Base-by-base conservation (phyloP, 2,113 vertebrate species). In the Microcebus griseorufus region DNA sequence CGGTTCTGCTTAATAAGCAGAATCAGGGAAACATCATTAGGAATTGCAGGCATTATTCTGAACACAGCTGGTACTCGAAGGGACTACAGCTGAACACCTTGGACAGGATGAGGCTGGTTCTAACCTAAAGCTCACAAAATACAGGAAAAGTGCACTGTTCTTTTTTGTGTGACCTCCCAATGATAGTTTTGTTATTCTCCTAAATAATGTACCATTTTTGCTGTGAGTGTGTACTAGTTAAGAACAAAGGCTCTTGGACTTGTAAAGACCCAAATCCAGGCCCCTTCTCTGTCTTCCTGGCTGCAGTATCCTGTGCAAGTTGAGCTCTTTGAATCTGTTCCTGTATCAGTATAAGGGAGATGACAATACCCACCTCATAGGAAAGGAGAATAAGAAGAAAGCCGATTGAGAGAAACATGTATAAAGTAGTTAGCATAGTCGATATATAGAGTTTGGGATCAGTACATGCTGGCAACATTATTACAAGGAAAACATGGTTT, bases 401-500 rank as follows among this genome's bases (percentile, higher is more conserved):
- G 91, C 11, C 22, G 69, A 58, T 16, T 34, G 25, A 65, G 13
- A 81, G 18, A 84, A 75, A n/a, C 2, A 0, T 22, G 5, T 65
- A 11, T 42, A 34, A 89, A 45, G 22, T 9, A 42, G 25, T 58
- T 18, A 48, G 25, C 27, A 23, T 6, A 70, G 76, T 29, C 27
- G 42, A 95, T 75, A 82, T 86, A 92, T 0, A 23, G 37, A 80
- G 51, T 65, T 6, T 39, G 62, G 42, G 39, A 32, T 90, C 69
- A 64, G 55, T 20, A 76, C 84, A 85, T 16, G 85, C 79, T 62
- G 65, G 37, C 32, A 91, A 75, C 34, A 58, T 62, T 87, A 87
- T 80, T 65, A 72, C 96, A 92, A 89, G 80, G 64, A 91, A 94
- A 96, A 80, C 16, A 55, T 79, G 73, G 86, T 88, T 97, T 93